Percentiles rank a stretch among this genome's conserved stretches.
phyloP scores from a whole-genome alignment of 2,888 invertebrate species.

The Prosopocoilus inquinatus region DNA sequence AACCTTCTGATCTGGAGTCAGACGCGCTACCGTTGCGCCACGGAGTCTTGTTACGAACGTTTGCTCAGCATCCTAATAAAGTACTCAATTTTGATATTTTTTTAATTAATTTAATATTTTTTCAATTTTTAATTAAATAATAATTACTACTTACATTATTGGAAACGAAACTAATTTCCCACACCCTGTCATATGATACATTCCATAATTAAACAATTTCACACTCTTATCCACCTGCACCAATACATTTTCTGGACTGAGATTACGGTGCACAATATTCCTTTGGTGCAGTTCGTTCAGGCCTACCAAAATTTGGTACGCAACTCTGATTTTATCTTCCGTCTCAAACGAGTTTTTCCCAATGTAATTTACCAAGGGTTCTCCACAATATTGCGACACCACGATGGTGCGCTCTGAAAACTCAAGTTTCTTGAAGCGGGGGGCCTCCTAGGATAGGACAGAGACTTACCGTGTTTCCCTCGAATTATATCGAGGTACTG shows the following conservation, averaged over 20 bases:
- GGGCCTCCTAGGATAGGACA: not conserved
- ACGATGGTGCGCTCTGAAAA: slow-evolving; percentile 75
- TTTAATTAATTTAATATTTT: too few relatives aligned
- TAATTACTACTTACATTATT: slow-evolving; percentile 61
- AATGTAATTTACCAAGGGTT: slow-evolving; percentile 55
- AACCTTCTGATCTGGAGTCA: slow-evolving; percentile 98
- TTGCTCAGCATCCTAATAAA: not conserved
- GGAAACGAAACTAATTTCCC: slow-evolving; percentile 90
- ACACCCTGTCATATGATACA: slow-evolving; percentile 85
- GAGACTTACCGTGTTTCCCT: slow-evolving; percentile 85
- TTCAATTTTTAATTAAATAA: not conserved
- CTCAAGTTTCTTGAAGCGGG: not conserved
- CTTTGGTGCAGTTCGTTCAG: slow-evolving; percentile 70
- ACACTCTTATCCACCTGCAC: slow-evolving; percentile 69
- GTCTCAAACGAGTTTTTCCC: slow-evolving; percentile 53
- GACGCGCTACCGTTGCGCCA: slow-evolving; percentile 98
- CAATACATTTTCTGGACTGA: slow-evolving; percentile 81
- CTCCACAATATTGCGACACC: slow-evolving; percentile 76
- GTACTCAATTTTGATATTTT: too few relatives aligned
- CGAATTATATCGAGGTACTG: slow-evolving; percentile 88
- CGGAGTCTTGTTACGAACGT: slow-evolving; percentile 61
- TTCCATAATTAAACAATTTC: slow-evolving; percentile 90
- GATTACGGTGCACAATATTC: slow-evolving; percentile 74
- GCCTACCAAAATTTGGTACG: slow-evolving; percentile 71
- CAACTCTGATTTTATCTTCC: slow-evolving; percentile 62